A percentile compares a stretch with the other conserved stretches of the same genome.
Evolutionary conservation across 2,888 invertebrate species (phyloP).

Genomic region (Liopterus haemorrhoidalis): DNA sequence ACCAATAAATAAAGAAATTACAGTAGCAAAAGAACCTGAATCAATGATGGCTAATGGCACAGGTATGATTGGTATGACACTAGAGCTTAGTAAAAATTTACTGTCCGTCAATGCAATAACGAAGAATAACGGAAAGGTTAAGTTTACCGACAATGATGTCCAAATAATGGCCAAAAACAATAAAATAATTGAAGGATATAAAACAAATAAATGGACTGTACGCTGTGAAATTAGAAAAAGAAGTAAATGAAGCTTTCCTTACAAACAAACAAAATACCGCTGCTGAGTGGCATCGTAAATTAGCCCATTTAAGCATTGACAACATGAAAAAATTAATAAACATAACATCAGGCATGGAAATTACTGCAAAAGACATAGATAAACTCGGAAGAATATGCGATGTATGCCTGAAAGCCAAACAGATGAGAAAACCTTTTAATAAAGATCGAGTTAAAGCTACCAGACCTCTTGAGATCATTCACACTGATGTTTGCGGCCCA

Average conservation of each 20-base stretch:
- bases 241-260: background rate
- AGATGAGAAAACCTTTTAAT: slow-evolving; percentile 38
- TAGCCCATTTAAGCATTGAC: slow-evolving; percentile 20
- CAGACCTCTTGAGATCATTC: slow-evolving; percentile 38
- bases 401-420: slow-evolving; percentile 39
- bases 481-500: slow-evolving; percentile 38
- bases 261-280: background rate
- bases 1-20: too few relatives aligned
- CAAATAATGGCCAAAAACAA: too few relatives aligned
- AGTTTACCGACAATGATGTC: too few relatives aligned
- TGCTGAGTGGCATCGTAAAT: slow-evolving; percentile 20
- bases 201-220: slow-evolving; percentile 5
- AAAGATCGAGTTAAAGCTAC: slow-evolving; percentile 33
- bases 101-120: too few relatives aligned
- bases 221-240: background rate
- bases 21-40: too few relatives aligned
- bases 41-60: too few relatives aligned
- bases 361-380: slow-evolving; percentile 5
- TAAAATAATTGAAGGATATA: slow-evolving; percentile 3
- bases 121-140: too few relatives aligned
- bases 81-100: too few relatives aligned
- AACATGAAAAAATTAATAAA: slow-evolving; percentile 22
- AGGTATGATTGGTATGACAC: too few relatives aligned
- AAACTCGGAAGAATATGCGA: slow-evolving; percentile 36
- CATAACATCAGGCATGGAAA: slow-evolving; percentile 18